phyloP scores from a whole-genome alignment of 2,797 vertebrate species.

The Cephalopachus bancanus region DNA sequence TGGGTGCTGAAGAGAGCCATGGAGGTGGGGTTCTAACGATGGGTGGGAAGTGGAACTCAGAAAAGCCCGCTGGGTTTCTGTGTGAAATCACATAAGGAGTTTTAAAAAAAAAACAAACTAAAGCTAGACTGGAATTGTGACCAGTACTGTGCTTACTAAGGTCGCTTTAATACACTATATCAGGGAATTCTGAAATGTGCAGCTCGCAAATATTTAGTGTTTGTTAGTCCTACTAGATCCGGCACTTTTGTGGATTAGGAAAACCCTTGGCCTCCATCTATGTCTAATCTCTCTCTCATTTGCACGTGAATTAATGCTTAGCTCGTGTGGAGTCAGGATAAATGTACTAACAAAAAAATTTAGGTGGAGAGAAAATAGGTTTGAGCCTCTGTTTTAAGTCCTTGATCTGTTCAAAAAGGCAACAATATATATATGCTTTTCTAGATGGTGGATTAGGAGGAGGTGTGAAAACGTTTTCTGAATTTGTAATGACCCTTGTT shows the following conservation, averaged over 20 bases:
- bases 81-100: background rate
- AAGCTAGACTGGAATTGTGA: background rate
- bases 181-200: background rate
- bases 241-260: background rate
- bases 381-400: background rate
- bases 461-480: background rate
- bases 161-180: background rate
- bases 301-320: constrained; percentile 51
- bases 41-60: background rate
- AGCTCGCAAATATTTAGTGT: background rate
- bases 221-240: background rate
- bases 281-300: constrained; percentile 1
- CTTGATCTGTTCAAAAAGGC: constrained; percentile 40
- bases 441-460: background rate
- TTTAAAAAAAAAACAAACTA: background rate
- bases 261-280: background rate
- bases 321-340: constrained; percentile 3
- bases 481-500: constrained; percentile 44
- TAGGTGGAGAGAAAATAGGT: constrained; percentile 15
- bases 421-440: background rate
- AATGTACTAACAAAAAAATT: constrained; percentile 30
- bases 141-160: background rate
- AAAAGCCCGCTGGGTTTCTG: background rate
- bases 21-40: background rate
- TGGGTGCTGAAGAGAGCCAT: background rate